Base-by-base conservation (phyloP, 2,113 vertebrate genomes). In the Pseudonaja textilis region DNA sequence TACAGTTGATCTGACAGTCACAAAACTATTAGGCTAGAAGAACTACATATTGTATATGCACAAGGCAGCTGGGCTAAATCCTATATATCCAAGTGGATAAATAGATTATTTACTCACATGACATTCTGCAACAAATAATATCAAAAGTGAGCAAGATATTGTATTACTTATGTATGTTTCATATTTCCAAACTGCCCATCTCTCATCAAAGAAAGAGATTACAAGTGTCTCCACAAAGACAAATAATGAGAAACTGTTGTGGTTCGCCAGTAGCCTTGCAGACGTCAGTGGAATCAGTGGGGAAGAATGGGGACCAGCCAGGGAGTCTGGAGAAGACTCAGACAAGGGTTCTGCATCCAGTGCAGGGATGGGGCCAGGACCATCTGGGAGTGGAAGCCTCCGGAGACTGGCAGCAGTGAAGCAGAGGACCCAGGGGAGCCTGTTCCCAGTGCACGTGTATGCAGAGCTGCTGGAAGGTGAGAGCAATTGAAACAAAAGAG, bases 1-100 rank as follows among this genome's bases (percentile, higher is more conserved):
- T 42, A 74, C 59, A 88, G 12, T 47, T 88, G 59, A 74, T 92
- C 52, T 69, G 59, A n/a, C 74, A 93, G 88, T 55, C 88, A 64
- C 22, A 85, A n/a, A 86, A 59, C 18, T 25, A 45, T 89, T 59
- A 7, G n/a, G 42, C 69, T 89, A 12, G 29, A 55, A 69, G 47
- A 88, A 88, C 25, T 47, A 64, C 29, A 92, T 18, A 92, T 10
- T 47, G 42, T 25, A 39, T 50, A 56, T 39, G 16, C 1, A 56
- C 23, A 29, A 12, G 22, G 23, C 85, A 87, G 8, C 23, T 81
- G 50, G n/a, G 29, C 86, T 88, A 47, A 29, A 10, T 11, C 10
- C n/a, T 92, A 23, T 11, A 52, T 87, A 56, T 20, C 26, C n/a
- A 52, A 92, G 86, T 18, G 39, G 4, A 59, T 59, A 87, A 87